Percentiles rank a stretch among this genome's conserved stretches.
phyloP scores from a whole-genome alignment of 2,113 vertebrate species.

The Heterochromis multidens region DNA sequence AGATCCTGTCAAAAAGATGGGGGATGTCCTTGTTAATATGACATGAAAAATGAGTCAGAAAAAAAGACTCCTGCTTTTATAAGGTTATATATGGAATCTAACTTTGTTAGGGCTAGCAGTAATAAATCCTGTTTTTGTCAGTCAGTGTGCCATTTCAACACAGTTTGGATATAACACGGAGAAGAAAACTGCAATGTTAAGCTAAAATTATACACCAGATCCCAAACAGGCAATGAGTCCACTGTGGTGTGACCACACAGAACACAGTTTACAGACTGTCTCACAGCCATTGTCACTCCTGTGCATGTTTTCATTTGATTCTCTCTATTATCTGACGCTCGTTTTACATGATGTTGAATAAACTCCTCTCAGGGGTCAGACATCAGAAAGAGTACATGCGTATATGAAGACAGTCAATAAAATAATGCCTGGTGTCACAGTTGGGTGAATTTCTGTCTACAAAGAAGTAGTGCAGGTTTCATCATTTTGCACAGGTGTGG shows the following conservation, averaged over 20 bases:
- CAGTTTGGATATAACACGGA: not conserved
- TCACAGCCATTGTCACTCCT: not conserved
- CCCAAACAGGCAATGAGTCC: not conserved
- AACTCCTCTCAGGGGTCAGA: not conserved
- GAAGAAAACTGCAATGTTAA: not conserved
- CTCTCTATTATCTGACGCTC: not conserved
- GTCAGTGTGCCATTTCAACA: not conserved
- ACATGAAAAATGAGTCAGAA: not conserved
- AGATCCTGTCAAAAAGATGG: conserved; percentile 77
- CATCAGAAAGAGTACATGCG: not conserved
- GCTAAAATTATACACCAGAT: not conserved
- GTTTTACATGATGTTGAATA: not conserved
- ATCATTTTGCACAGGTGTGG: not conserved
- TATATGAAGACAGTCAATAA: not conserved
- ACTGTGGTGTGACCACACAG: not conserved
- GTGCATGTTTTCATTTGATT: not conserved
- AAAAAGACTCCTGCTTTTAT: not conserved
- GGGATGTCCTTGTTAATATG: conserved; percentile 24
- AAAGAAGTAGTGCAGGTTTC: not conserved
- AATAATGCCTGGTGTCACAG: not conserved
- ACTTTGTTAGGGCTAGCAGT: not conserved
- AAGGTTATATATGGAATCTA: not conserved
- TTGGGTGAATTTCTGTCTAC: not conserved
- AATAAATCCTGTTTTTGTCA: not conserved
- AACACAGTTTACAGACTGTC: not conserved